phyloP scores from a whole-genome alignment of 2,888 invertebrate species.

The Petrophora chlorosata region DNA sequence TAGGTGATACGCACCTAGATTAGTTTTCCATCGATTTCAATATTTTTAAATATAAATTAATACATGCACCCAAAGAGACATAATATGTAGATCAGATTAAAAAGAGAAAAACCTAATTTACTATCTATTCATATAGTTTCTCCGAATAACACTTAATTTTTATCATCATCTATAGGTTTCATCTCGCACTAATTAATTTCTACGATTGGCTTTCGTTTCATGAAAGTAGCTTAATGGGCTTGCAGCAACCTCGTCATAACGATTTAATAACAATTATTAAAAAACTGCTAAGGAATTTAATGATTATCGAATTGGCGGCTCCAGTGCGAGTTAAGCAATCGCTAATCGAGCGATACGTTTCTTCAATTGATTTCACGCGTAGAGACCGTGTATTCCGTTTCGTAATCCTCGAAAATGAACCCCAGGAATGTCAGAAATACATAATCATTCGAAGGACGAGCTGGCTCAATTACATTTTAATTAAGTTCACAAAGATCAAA shows the following conservation, averaged over 20 bases:
- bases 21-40: conserved; percentile 50
- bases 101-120: no score
- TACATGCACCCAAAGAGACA: no score
- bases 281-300: conserved; percentile 15
- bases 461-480: conserved; percentile 19
- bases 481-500: conserved; percentile 12
- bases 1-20: conserved; percentile 52
- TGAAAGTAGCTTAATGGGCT: no score
- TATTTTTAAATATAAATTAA: conserved; percentile 13
- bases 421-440: conserved; percentile 1
- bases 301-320: conserved; percentile 21
- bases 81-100: no score
- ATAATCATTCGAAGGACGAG: conserved; percentile 7
- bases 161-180: no score
- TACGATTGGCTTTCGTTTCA: no score
- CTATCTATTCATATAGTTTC: no score
- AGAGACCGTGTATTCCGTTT: conserved; percentile 15
- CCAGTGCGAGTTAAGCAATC: conserved; percentile 26
- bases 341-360: conserved; percentile 30
- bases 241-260: no score
- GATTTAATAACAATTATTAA: conserved; percentile 1
- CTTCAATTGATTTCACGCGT: conserved; percentile 31
- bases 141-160: no score
- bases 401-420: conserved; percentile 14
- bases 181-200: no score